These are phyloP conservation scores for Columba livia DNA, from an alignment of 2,113 vertebrate genomes.

Conservation along the genomic window DNA sequence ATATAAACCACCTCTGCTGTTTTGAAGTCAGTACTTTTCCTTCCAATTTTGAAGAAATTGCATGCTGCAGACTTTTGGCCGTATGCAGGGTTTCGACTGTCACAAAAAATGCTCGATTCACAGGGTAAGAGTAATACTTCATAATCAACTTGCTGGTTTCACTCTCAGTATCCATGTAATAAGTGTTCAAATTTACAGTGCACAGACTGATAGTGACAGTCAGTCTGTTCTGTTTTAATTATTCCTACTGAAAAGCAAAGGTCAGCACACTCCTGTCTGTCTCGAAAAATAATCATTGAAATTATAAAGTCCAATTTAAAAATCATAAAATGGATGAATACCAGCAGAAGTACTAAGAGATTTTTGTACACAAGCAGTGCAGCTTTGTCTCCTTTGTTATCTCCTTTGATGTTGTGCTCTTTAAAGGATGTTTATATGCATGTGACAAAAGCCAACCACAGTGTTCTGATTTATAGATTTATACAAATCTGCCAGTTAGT, in stretches of 20 bases:
- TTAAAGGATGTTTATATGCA: not conserved
- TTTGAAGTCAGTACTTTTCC: not conserved
- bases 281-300: not conserved
- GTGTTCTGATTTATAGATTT: not conserved
- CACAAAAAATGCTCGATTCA: rapidly evolving
- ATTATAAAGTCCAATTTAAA: not conserved
- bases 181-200: not conserved
- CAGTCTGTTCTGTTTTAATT: not conserved
- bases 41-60: rapidly evolving
- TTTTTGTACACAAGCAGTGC: not conserved
- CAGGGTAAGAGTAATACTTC: not conserved
- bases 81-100: rapidly evolving
- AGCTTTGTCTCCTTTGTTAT: not conserved
- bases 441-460: rapidly evolving
- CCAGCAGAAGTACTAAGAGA: not conserved
- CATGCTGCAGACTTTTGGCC: not conserved
- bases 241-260: not conserved
- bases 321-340: not conserved
- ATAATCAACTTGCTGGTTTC: not conserved
- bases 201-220: not conserved
- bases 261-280: not conserved
- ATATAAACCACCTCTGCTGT: not conserved
- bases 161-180: rapidly evolving
- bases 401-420: not conserved
- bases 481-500: not conserved